Percentiles rank a stretch among this genome's conserved stretches.
Evolutionary conservation across 2,113 vertebrate genomes (phyloP).

Genomic region (Chloropsis hardwickii): DNA sequence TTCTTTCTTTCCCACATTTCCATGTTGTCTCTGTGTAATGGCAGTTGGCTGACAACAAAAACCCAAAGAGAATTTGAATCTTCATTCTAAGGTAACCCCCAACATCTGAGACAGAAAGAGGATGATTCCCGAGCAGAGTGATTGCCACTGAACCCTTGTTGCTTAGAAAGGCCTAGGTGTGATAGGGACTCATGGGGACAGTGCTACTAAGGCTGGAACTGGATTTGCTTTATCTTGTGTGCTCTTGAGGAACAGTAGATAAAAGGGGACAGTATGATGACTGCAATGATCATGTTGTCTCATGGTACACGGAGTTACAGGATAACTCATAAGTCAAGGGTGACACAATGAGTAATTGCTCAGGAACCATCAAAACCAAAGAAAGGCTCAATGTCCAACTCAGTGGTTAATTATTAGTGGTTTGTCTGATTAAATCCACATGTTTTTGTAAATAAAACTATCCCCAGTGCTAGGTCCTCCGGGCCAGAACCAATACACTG

Average conservation of each 20-base stretch:
- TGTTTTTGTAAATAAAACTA: neutral
- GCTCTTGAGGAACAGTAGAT: neutral
- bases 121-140: rapidly evolving
- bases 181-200: neutral
- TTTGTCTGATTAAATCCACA: slow-evolving; percentile 5
- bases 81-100: neutral
- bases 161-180: neutral
- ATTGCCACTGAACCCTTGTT: neutral
- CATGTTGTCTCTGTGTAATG: neutral
- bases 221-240: neutral
- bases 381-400: slow-evolving; percentile 37
- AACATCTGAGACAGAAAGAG: neutral
- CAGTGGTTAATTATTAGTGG: slow-evolving; percentile 63
- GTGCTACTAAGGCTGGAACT: neutral
- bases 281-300: neutral
- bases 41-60: neutral
- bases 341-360: slow-evolving; percentile 5
- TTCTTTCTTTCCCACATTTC: neutral
- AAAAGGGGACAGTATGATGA: neutral
- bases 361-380: neutral
- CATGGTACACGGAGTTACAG: neutral
- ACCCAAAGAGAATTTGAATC: neutral
- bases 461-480: neutral
- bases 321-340: neutral
- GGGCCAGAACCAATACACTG: neutral